Percentiles rank a stretch among this genome's conserved stretches.
phyloP scores from a whole-genome alignment of 2,888 invertebrate genomes.

The Epistrophe grossulariae region DNA sequence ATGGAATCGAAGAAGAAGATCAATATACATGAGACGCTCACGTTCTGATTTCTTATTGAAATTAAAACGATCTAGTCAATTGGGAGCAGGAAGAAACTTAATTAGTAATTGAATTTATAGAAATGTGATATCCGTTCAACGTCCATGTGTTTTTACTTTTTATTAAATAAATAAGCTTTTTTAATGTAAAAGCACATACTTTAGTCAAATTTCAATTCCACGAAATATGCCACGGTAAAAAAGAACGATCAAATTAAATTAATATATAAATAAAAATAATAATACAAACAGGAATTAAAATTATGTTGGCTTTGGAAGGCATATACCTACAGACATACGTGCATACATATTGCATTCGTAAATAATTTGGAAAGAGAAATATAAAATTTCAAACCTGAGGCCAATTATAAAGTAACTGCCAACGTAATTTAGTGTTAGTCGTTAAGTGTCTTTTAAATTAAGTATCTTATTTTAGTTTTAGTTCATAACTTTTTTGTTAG shows the following conservation, averaged over 20 bases:
- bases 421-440: not conserved
- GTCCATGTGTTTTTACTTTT: constrained; percentile 8
- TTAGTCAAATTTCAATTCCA: not conserved
- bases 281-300: too few species aligned
- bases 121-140: constrained; percentile 1
- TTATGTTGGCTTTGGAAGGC: not conserved
- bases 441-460: constrained; percentile 1
- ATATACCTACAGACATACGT: too few species aligned
- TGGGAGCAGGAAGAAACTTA: not conserved
- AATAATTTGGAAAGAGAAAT: not conserved
- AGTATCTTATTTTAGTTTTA: not conserved
- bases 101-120: not conserved
- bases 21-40: constrained; percentile 80
- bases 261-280: not conserved
- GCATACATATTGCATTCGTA: not conserved
- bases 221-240: not conserved
- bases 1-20: constrained; percentile 89
- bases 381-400: not conserved
- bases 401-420: constrained; percentile 8
- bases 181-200: not conserved
- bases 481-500: not conserved
- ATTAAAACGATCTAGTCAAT: constrained; percentile 77
- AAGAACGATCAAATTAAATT: not conserved
- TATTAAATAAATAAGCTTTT: constrained; percentile 28
- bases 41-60: constrained; percentile 80